phyloP scores from a whole-genome alignment of 1,140 invertebrate species.

The Penaeus vannamei region DNA sequence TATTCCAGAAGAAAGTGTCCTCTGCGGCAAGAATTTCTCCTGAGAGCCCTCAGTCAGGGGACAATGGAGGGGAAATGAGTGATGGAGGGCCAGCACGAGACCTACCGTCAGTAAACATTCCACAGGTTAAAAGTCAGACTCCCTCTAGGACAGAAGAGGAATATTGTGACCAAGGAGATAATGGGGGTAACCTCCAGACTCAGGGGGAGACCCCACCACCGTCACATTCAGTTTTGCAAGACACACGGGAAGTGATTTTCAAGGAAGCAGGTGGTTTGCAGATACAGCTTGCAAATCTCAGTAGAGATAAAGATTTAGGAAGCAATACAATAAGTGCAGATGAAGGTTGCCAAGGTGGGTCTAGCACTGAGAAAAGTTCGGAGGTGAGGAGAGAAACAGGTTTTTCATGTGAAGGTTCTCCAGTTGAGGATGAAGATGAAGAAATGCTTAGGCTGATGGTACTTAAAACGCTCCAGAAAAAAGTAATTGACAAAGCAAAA shows the following conservation, averaged over 20 bases:
- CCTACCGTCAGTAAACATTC: too few relatives aligned
- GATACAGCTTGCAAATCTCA: conserved; percentile 49
- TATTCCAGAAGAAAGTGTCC: background rate
- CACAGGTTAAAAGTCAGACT: too few relatives aligned
- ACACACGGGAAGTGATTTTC: conserved; percentile 25
- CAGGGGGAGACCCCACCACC: background rate
- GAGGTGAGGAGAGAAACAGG: background rate
- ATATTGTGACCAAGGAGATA: background rate
- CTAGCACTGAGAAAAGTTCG: background rate
- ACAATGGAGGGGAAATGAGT: too few relatives aligned
- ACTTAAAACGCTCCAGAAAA: conserved; percentile 38
- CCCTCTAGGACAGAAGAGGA: too few relatives aligned
- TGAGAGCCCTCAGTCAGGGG: background rate
- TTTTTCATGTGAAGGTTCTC: background rate
- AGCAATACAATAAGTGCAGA: background rate
- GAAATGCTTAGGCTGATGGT: conserved; percentile 49
- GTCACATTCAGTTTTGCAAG: too few relatives aligned
- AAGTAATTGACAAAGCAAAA: background rate
- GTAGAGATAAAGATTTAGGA: background rate
- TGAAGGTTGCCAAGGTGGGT: background rate
- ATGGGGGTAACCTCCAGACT: background rate
- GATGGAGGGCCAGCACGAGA: too few relatives aligned
- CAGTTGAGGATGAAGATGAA: conserved; percentile 51
- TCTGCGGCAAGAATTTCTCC: background rate
- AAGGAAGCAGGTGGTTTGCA: conserved; percentile 41